A percentile compares a stretch with the other conserved stretches of the same genome.
phyloP scores from a whole-genome alignment of 2,888 invertebrate species.

The Drosophila heteroneura region DNA sequence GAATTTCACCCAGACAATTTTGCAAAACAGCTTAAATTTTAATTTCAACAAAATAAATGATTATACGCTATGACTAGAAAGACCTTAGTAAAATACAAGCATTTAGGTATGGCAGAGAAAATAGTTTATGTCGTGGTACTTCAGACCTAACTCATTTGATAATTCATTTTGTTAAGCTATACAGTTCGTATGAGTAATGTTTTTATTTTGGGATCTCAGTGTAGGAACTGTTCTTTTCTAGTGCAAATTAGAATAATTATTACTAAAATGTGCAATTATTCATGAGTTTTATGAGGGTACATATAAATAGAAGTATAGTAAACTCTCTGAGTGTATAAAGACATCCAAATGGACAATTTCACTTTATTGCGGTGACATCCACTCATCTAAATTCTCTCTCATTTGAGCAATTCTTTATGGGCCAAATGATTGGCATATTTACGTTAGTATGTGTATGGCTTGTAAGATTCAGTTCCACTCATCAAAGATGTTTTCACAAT shows the following conservation, averaged over 20 bases:
- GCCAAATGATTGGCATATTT: not conserved
- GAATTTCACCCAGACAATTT: constrained; percentile 25
- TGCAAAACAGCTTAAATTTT: constrained; percentile 13
- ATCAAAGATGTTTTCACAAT: constrained; percentile 49
- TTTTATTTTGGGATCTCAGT: not conserved
- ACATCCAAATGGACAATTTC: not conserved
- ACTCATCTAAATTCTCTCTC: not conserved
- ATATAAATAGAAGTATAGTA: not conserved
- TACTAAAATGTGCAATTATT: constrained; percentile 1
- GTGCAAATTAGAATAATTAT: not conserved
- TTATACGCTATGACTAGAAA: not conserved
- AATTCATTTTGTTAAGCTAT: not conserved
- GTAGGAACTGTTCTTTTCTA: not conserved
- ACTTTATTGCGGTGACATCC: not conserved
- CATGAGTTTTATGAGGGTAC: not conserved
- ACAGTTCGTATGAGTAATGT: not conserved
- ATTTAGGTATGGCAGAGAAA: not conserved
- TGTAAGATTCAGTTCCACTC: constrained; percentile 21
- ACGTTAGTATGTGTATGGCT: not conserved
- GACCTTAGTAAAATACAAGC: not conserved
- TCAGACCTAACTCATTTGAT: not conserved
- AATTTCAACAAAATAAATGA: constrained; percentile 11
- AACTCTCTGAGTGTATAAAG: not conserved
- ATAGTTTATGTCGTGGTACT: not conserved
- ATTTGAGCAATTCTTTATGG: not conserved